Base-by-base conservation (phyloP, 1,140 invertebrate species). In the Bilobella aurantiaca region DNA sequence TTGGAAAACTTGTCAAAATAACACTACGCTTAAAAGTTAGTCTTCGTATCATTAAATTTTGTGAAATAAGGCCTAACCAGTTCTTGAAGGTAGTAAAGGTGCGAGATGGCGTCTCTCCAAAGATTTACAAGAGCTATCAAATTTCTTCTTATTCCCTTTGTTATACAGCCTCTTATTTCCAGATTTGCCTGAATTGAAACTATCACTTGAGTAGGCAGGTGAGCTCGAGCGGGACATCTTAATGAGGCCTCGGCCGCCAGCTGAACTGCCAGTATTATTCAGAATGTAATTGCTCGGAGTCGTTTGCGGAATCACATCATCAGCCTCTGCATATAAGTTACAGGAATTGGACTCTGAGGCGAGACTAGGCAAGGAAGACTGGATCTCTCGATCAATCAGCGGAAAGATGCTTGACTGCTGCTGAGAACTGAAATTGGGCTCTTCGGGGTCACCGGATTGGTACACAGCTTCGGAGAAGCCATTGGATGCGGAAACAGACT, bases 351-450 rank as follows among this genome's bases (percentile, higher is more conserved):
- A 74, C 63, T 70, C 71, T 60, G 67, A 71, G 57, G 69, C 75
- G 25, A 80, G 70, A 72, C 78, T 79, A 3, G 78, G 78, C 28
- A 81, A 71, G 29, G 79, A 80, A 28, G 79, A 80, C 74, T 81
- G 79, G 61, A 80, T 79, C 28, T 76, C 79, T 58, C 79, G 69
- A 62, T 81, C 79, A 70, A 76, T 75, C 34, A 79, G 75, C 34
- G 73, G 74, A 56, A 69, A 42, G 74, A 69, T 16, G 3, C 18
- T 46, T 42, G n/a, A n/a, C n/a, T 60, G 30, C 64, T 73, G 62
- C 58, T 66, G 71, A n/a, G 65, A 68, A 61, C 68, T 61, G 56
- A 70, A 73, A 65, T 70, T 70, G 29, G 57, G 49, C 58, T 70
- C 66, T 64, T 73, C 71, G 21, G 71, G 71, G 57, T 73, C 71